phyloP scores from a whole-genome alignment of 92 coral and sea anemone species.

The Epizoanthus rinbou region DNA sequence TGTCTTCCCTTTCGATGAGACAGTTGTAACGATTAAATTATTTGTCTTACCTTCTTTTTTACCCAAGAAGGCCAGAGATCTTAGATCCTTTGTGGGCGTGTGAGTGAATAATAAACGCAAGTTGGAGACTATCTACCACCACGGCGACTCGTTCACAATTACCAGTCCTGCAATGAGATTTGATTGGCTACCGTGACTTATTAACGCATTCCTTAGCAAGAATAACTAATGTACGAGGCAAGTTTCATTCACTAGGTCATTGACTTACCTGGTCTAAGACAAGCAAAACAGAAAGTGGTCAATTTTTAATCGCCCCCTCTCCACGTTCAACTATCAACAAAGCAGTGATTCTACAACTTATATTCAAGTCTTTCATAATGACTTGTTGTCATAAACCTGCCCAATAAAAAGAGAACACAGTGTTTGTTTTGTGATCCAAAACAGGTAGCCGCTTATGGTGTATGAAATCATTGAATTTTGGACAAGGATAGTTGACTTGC shows the following conservation, averaged over 20 bases:
- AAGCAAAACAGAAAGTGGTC: conserved; percentile 29
- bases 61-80: conserved; percentile 42
- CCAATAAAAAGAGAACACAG: conserved; percentile 12
- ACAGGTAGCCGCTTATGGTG: conserved; percentile 32
- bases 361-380: conserved; percentile 85
- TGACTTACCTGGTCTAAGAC: conserved; percentile 17
- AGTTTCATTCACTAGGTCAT: conserved; percentile 42
- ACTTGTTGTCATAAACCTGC: conserved; percentile 38
- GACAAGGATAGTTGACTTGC: not conserved
- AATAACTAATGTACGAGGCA: conserved; percentile 30
- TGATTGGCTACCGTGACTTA: conserved; percentile 33
- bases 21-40: not conserved
- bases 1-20: not conserved
- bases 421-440: conserved; percentile 23
- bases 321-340: conserved; percentile 33
- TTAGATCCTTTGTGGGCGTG: conserved; percentile 32
- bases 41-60: conserved; percentile 40
- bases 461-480: conserved; percentile 35
- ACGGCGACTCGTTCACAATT: not conserved
- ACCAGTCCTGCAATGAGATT: conserved; percentile 33
- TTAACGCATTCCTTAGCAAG: conserved; percentile 44
- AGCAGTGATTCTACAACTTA: conserved; percentile 44
- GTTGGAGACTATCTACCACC: conserved; percentile 26
- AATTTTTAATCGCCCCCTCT: conserved; percentile 28
- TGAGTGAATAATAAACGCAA: conserved; percentile 12